These are phyloP conservation scores for Matsumyia berberina DNA, from an alignment of 2,888 invertebrate species.

Conservation along the genomic window DNA sequence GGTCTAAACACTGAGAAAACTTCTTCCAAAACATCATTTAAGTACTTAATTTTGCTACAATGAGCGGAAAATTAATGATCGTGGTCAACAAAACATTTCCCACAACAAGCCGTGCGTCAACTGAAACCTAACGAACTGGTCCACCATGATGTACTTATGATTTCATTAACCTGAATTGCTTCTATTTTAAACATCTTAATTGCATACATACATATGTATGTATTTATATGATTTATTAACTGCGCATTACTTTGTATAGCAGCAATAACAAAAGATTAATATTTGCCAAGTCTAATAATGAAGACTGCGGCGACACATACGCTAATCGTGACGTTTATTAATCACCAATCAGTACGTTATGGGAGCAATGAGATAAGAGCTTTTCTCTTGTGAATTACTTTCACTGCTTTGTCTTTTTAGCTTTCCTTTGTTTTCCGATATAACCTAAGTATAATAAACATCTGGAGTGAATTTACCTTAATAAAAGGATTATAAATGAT, in stretches of 20 bases:
- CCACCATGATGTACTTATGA: background rate
- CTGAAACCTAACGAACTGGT: no score
- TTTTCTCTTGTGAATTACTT: background rate
- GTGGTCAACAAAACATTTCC: no score
- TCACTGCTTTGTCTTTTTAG: background rate
- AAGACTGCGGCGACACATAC: background rate
- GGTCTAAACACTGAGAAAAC: no score
- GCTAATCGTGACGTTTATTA: background rate
- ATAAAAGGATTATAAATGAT: no score
- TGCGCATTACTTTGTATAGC: background rate
- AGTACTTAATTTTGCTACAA: no score
- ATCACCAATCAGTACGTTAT: background rate
- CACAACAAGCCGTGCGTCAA: no score
- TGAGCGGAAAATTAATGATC: no score
- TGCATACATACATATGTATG: no score
- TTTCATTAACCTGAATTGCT: background rate
- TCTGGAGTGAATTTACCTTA: no score
- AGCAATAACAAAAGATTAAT: background rate
- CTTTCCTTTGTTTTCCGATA: no score
- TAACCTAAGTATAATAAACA: no score
- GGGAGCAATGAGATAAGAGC: background rate
- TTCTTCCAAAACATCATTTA: no score
- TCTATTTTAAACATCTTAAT: background rate
- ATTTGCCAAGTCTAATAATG: constrained; percentile 4
- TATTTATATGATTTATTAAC: background rate